Percentiles rank a stretch among this genome's conserved stretches.
Conservation (phyloP, 2,113 vertebrate genomes). For the Camelus dromedarius region DNA sequence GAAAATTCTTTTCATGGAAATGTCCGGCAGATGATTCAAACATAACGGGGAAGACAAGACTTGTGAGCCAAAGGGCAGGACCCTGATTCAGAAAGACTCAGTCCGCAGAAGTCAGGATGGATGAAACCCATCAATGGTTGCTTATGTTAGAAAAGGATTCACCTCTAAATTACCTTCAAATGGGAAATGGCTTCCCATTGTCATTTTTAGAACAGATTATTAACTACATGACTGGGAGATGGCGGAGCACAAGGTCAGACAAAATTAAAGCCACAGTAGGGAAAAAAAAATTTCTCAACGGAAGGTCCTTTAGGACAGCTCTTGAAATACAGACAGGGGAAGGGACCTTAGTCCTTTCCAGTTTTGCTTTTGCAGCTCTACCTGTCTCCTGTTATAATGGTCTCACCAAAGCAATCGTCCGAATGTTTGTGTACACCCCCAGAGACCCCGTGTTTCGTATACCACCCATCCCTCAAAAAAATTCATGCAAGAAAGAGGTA, state of each 20-base stretch:
- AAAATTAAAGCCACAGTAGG: conserved; percentile 53
- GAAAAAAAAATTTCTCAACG: neutral
- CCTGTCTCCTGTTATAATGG: neutral
- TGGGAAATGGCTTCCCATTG: conserved; percentile 45
- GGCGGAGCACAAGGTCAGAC: neutral
- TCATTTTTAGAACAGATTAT: conserved; percentile 61
- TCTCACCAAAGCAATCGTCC: neutral
- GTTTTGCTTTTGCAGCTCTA: neutral
- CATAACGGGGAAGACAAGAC: neutral
- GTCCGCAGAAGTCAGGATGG: neutral
- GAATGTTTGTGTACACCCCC: neutral
- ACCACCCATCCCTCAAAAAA: too few relatives aligned
- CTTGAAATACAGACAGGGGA: neutral
- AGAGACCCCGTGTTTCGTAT: neutral
- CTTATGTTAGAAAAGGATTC: conserved; percentile 20
- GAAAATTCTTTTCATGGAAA: neutral
- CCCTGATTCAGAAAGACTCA: neutral
- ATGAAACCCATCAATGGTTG: neutral
- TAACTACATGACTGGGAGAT: conserved; percentile 60
- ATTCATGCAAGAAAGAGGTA: neutral
- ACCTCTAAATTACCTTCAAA: conserved; percentile 50
- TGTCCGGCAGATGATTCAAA: neutral
- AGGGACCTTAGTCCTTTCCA: neutral
- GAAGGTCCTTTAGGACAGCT: neutral
- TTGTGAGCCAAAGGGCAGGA: neutral